Evolutionary conservation across 2,797 vertebrate genomes (phyloP), one percentile per base, ranked within the genome.

Genomic region (Rhadinocentrus ornatus): DNA sequence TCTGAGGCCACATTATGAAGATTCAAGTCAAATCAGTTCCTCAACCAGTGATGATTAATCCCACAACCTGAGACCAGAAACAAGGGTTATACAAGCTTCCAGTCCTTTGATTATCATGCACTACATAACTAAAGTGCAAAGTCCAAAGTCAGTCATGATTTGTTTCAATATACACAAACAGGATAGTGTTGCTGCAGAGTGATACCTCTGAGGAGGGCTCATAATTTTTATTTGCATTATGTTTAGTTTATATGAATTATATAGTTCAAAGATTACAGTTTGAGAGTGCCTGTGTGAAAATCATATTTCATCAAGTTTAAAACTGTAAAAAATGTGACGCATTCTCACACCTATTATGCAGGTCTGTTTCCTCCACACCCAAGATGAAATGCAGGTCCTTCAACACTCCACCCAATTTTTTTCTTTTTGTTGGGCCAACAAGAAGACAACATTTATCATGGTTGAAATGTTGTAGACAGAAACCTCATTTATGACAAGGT

Each of bases 381-480:
- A 84, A 75, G 88, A 81, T 70, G 84, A 84, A 67, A 9, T 59
- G 60, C 86, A 81, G 73, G 76, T 81, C 64, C 46, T 63, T 75
- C 79, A 67, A 60, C 69, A 35, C 79, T 74, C 77, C 84, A 85
- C 88, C 91, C 82, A 83, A 26, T 57, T 71, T 34, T 39, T 13
- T 57, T 55, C 55, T 41, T 66, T 37, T 59, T 52, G 22, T 24
- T 52, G 20, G 75, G 26, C 39, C 22, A 16, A 5, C 62, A 39
- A 29, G 27, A 29, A 20, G 6, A 67, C 71, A 72, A 55, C 56
- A 46, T 41, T 44, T 11, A 41, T 3, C n/a, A 12, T 8, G 16
- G 53, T 7, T 10, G 5, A 50, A 54, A 52, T 11, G 53, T 12
- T 55, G 2, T 62, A 60, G 18, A 57, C 20, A 71, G 27, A 81